Conservation (phyloP, 2,113 vertebrate species). For the Psettodes erumei region DNA sequence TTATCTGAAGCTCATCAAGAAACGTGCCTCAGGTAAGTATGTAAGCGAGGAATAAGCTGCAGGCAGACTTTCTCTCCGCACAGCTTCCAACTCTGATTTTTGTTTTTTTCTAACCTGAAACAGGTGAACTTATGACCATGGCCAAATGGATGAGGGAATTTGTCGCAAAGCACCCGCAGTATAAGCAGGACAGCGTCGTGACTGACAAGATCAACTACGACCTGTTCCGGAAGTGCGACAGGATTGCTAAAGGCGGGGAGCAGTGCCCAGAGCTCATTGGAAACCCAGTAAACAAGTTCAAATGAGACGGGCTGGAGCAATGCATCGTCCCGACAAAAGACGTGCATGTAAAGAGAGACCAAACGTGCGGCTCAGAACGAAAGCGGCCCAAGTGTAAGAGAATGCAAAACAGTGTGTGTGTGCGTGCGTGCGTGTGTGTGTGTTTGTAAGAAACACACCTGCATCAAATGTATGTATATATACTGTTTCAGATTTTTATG, state of each 20-base stretch:
- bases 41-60: neutral
- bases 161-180: slow-evolving; percentile 89
- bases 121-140: slow-evolving; percentile 97
- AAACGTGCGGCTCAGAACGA: slow-evolving; percentile 76
- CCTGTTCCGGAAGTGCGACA: slow-evolving; percentile 90
- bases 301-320: slow-evolving; percentile 73
- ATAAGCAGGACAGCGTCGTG: slow-evolving; percentile 95
- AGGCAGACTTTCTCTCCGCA: neutral
- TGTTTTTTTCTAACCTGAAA: neutral
- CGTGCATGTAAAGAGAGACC: slow-evolving; percentile 81
- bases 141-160: slow-evolving; percentile 98
- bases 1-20: slow-evolving; percentile 98
- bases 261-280: slow-evolving; percentile 93
- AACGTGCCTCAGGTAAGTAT: slow-evolving; percentile 93
- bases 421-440: too few species aligned
- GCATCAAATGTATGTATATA: slow-evolving; percentile 90
- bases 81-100: neutral
- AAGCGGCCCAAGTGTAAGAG: slow-evolving; percentile 76
- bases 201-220: slow-evolving; percentile 97
- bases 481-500: slow-evolving; percentile 95
- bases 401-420: slow-evolving; percentile 75
- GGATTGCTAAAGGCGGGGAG: slow-evolving; percentile 88
- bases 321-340: slow-evolving; percentile 21
- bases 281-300: slow-evolving; percentile 86
- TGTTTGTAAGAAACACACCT: slow-evolving; percentile 81